Percentiles rank a stretch among this genome's conserved stretches.
These are phyloP conservation scores for Papilio machaon DNA, from an alignment of 1,140 invertebrate genomes.

Conservation along the genomic window DNA sequence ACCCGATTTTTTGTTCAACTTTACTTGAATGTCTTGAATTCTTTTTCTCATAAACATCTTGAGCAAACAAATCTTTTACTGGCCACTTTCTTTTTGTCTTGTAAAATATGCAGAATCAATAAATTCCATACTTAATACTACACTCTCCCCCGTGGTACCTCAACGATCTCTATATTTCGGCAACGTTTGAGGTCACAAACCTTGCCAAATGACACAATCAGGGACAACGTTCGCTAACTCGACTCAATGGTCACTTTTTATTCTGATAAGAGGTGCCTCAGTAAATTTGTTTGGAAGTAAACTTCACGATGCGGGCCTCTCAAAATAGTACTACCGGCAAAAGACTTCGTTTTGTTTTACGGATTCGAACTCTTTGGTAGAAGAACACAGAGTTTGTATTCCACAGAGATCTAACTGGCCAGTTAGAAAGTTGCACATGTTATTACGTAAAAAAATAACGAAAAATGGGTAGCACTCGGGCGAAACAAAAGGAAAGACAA, in stretches of 20 bases:
- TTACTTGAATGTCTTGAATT: no score
- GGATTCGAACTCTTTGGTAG: neutral
- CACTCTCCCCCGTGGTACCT: neutral
- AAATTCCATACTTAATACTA: neutral
- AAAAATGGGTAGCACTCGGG: neutral
- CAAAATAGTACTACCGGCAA: constrained; percentile 8
- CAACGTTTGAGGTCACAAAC: constrained; percentile 51
- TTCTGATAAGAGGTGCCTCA: constrained; percentile 37
- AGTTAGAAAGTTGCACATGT: neutral
- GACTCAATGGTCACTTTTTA: constrained; percentile 36
- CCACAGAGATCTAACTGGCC: neutral
- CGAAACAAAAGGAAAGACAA: neutral
- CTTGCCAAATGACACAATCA: constrained; percentile 48
- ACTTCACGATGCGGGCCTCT: constrained; percentile 34
- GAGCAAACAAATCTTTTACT: no score
- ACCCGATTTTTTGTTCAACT: no score
- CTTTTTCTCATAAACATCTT: no score
- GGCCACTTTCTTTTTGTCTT: no score
- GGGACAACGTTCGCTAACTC: constrained; percentile 49
- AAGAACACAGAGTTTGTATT: neutral
- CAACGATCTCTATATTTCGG: constrained; percentile 49
- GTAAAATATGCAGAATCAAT: neutral
- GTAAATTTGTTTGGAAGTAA: constrained; percentile 52
- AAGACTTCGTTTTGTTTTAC: neutral
- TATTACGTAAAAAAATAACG: neutral